These are phyloP conservation scores for Ceratothoa steindachneri DNA, from an alignment of 2,888 invertebrate genomes.

Conservation along the genomic window DNA sequence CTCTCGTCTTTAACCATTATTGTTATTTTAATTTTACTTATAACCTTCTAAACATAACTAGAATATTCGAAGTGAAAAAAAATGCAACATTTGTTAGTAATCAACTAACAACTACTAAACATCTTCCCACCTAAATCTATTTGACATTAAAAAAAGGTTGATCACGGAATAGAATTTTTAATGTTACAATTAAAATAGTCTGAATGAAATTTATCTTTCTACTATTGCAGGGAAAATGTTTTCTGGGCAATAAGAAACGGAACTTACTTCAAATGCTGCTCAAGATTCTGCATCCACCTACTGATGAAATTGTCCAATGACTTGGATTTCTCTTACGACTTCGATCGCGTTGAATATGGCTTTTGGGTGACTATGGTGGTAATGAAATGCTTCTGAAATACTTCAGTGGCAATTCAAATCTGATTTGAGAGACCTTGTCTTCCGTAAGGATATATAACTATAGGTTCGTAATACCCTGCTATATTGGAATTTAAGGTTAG, in stretches of 20 bases:
- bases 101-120: too few relatives aligned
- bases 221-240: constrained; percentile 40
- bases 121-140: too few relatives aligned
- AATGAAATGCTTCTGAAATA: not conserved
- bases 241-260: constrained; percentile 65
- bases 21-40: too few relatives aligned
- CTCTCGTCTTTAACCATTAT: too few relatives aligned
- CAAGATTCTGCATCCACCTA: constrained; percentile 96
- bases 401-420: not conserved
- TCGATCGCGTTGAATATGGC: constrained; percentile 86
- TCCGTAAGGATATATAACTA: not conserved
- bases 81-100: too few relatives aligned
- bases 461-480: not conserved
- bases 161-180: too few relatives aligned
- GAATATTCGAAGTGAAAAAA: too few relatives aligned
- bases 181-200: too few relatives aligned
- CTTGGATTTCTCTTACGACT: constrained; percentile 92
- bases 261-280: constrained; percentile 89
- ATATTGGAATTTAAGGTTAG: too few relatives aligned
- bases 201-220: too few relatives aligned
- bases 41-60: too few relatives aligned
- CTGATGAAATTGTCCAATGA: constrained; percentile 89
- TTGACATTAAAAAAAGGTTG: too few relatives aligned
- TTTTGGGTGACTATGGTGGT: constrained; percentile 60
- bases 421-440: not conserved